Base-by-base conservation (phyloP, 2,797 vertebrate species). In the Spinus pinus region DNA sequence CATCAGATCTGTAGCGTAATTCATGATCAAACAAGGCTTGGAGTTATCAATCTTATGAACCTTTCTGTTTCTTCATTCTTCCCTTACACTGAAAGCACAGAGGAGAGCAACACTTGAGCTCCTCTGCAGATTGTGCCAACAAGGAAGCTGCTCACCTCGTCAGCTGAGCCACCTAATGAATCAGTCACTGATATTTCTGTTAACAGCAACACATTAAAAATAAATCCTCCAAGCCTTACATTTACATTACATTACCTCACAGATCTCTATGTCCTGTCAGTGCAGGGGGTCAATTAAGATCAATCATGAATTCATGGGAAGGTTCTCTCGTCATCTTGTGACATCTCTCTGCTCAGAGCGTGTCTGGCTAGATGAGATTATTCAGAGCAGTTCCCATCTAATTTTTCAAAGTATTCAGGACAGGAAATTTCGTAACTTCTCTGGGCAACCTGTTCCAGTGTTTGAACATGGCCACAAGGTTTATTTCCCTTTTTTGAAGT, bases 241-340 rank as follows among this genome's bases (percentile, higher is more conserved):
- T n/a, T n/a, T n/a, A n/a, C n/a, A n/a, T n/a, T n/a, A n/a, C 9
- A 30, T 21, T 46, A 19, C 33, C 37, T 65, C 1, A 0, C 7
- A 51, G 19, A 46, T 65, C 11, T 72, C 28, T 25, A 6, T 2
- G 9, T 33, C 46, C 46, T 42, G 21, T 33, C 53, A 60, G 14
- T 39, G 24, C 22, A 58, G 14, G 6, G 13, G 16, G 21, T 19
- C 14, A 80, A 9, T 51, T 33, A 53, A 73, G 21, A 60, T 60
- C 60, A 53, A 18, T 31, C 21, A 46, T 22, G 24, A 58, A 60
- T 33, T 21, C 17, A 31, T 27, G 2, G 7, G 28, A 72, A 57
- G 6, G 14, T 21, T 37, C 10, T 67, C 28, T n/a, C 46, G 4
- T 21, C 20, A 39, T 39, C 30, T 51, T 0, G 0, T 33, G 33